A percentile compares a stretch with the other conserved stretches of the same genome.
These are phyloP conservation scores for Xestia c-nigrum DNA, from an alignment of 2,888 invertebrate genomes.

Conservation along the genomic window DNA sequence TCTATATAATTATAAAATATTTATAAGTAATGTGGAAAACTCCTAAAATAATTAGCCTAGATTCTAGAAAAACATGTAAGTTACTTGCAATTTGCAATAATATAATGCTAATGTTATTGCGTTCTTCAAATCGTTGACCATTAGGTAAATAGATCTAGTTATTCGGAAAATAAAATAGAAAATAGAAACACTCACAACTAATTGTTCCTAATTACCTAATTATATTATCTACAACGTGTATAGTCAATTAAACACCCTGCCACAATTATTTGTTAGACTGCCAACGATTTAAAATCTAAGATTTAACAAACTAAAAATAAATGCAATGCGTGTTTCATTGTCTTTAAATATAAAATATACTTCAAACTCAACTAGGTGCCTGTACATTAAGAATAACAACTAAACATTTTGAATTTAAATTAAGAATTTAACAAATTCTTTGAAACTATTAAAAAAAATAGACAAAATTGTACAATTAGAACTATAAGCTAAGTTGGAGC, in stretches of 20 bases:
- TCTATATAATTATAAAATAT: constrained; percentile 29
- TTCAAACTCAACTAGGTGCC: constrained; percentile 44
- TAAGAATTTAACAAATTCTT: constrained; percentile 14
- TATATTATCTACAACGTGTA: constrained; percentile 20
- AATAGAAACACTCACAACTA: constrained; percentile 15
- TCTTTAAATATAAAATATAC: constrained; percentile 50
- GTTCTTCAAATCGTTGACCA: constrained; percentile 31
- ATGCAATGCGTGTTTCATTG: constrained; percentile 59
- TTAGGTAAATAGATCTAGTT: not conserved
- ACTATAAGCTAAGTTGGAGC: constrained; percentile 12
- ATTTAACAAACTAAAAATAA: constrained; percentile 52
- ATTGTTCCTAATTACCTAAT: constrained; percentile 36
- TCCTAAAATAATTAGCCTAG: constrained; percentile 35
- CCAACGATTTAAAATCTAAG: constrained; percentile 32
- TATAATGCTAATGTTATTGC: constrained; percentile 37
- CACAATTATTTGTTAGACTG: constrained; percentile 43
- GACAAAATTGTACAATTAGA: constrained; percentile 19
- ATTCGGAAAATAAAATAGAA: constrained; percentile 5
- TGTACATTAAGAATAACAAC: constrained; percentile 49
- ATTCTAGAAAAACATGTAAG: constrained; percentile 14
- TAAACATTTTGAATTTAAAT: constrained; percentile 36
- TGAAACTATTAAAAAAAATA: constrained; percentile 24
- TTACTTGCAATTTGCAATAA: not conserved
- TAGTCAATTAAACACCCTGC: constrained; percentile 31
- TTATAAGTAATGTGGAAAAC: constrained; percentile 44